Percentiles rank a stretch among this genome's conserved stretches.
Evolutionary conservation across 2,113 vertebrate genomes (phyloP).

Genomic region (Gymnogyps californianus): DNA sequence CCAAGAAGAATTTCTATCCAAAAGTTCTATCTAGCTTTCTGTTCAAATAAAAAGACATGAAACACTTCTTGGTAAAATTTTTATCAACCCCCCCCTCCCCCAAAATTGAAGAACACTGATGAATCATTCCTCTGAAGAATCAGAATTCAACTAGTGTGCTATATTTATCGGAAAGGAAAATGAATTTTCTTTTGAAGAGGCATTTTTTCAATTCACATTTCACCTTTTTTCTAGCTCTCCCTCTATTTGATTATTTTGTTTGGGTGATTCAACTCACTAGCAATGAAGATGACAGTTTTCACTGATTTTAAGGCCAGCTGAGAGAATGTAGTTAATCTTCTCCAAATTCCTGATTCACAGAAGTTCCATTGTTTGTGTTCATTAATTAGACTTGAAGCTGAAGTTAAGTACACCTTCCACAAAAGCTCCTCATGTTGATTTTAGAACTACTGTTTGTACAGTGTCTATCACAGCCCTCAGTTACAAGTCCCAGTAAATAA

Average conservation of each 20-base stretch:
- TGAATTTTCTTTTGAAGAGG: background rate
- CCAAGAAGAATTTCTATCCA: background rate
- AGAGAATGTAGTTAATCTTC: background rate
- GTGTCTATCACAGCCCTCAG: background rate
- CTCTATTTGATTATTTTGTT: background rate
- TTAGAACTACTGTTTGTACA: background rate
- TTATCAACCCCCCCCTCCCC: background rate
- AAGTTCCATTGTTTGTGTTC: background rate
- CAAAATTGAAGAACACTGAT: background rate
- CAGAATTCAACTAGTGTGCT: background rate
- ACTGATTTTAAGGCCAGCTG: background rate
- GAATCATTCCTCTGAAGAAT: slow-evolving; percentile 22
- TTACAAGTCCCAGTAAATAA: background rate
- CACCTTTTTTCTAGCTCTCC: background rate
- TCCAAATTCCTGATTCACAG: background rate
- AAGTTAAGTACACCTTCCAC: background rate
- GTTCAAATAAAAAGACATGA: background rate
- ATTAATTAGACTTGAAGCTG: background rate
- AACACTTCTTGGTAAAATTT: background rate
- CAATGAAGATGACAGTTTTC: background rate
- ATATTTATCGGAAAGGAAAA: slow-evolving; percentile 2
- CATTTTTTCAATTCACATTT: background rate
- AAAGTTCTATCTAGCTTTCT: background rate
- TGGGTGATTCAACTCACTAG: background rate
- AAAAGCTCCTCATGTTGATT: background rate